Evolutionary conservation across 2,113 vertebrate genomes (phyloP), one percentile per base, ranked within the genome.

Genomic region (Rhabdomys dilectus): DNA sequence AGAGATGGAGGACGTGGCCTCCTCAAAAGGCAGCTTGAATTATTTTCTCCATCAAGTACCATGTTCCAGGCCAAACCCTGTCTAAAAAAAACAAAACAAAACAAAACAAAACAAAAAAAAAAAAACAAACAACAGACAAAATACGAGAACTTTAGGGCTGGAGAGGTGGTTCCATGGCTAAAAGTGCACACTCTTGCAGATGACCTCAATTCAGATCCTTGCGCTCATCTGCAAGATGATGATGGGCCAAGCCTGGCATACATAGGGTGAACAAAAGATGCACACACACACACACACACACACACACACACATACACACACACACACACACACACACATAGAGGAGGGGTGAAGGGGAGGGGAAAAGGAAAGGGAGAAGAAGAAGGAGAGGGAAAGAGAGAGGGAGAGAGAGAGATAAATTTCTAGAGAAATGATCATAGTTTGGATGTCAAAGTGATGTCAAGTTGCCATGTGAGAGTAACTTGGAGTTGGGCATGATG

Each of bases 1-100:
- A 17, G 31, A 85, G 62, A 8, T 48, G 29, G 45, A 88, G 45
- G 42, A n/a, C 81, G 58, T 84, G 48, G 22, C 76, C 78, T 97
- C 88, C 42, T 81, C 34, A 48, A 53, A 95, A 73, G 24, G 60
- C 21, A 24, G 39, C 58, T 77, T 89, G 26, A 72, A 5, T 88
- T 73, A 39, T 88, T 73, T 73, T 88, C 19, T 88, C 36, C 51
- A 42, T 73, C 48, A 58, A 51, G 51, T 12, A 29, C 68, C 48
- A 53, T 26, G 11, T 70, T 88, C 68, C 36, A 58, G 24, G 68
- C 48, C 87, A 88, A 22, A 87, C 31, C 31, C 9, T 22, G 42
- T 48, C 60, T 86, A 17, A 36, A 84, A 84, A 68, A 48, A 86
- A 86, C 66, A 31, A 1, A 45, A 66, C 10, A 12, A 68, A 34